phyloP scores from a whole-genome alignment of 1,140 invertebrate genomes.

The Cotesia chilonis region DNA sequence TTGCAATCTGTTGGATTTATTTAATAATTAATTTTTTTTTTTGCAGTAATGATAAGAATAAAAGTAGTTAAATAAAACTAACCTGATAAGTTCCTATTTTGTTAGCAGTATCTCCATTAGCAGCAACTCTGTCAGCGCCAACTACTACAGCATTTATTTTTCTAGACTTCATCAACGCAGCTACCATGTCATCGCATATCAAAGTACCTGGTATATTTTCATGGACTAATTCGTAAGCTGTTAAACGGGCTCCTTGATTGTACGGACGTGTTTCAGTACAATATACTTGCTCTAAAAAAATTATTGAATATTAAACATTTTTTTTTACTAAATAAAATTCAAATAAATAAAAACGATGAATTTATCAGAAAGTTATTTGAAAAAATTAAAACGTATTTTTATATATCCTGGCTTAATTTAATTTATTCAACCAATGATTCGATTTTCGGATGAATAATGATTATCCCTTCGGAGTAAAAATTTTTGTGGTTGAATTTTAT shows the following conservation, averaged over 20 bases:
- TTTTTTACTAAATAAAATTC: too few relatives aligned
- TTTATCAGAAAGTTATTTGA: too few relatives aligned
- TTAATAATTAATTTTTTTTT: background rate
- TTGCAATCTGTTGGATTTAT: constrained; percentile 76
- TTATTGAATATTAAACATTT: background rate
- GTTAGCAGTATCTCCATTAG: constrained; percentile 98
- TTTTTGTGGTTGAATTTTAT: too few relatives aligned
- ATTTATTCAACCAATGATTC: too few relatives aligned
- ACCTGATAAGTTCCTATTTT: constrained; percentile 99
- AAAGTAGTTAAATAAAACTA: constrained; percentile 31
- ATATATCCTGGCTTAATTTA: too few relatives aligned
- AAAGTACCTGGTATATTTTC: constrained; percentile 93
- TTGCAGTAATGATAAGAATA: constrained; percentile 12
- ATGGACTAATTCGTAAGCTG: constrained; percentile 93
- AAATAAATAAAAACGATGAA: too few relatives aligned
- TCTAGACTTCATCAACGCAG: constrained; percentile 85
- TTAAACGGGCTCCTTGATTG: constrained; percentile 95
- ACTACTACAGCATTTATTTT: constrained; percentile 83
- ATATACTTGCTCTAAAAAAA: constrained; percentile 82
- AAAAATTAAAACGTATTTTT: too few relatives aligned
- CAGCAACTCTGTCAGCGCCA: constrained; percentile 89
- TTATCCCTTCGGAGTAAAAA: too few relatives aligned
- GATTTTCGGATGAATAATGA: too few relatives aligned
- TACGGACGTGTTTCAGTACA: constrained; percentile 98
- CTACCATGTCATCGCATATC: constrained; percentile 95